These are phyloP conservation scores for Psilanteris sp. DNA, from an alignment of 1,140 invertebrate species.

Conservation along the genomic window DNA sequence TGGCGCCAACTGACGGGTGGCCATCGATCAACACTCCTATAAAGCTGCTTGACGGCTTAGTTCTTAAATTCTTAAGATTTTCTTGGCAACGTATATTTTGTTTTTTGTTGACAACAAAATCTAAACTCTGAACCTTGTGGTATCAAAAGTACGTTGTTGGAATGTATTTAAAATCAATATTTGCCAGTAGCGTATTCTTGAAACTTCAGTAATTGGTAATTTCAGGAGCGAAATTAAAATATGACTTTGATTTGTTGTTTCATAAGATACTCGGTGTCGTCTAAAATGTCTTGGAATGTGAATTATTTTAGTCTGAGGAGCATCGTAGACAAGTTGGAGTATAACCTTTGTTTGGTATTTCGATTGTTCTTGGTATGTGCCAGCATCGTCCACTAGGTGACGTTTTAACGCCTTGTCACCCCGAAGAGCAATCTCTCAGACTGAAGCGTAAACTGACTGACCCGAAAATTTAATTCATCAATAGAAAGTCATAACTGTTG, in stretches of 20 bases:
- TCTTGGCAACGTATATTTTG: neutral
- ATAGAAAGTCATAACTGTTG: conserved; percentile 33
- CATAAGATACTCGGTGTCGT: conserved; percentile 27
- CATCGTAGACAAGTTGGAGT: conserved; percentile 42
- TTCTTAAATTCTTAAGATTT: conserved; percentile 38
- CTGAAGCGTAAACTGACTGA: conserved; percentile 47
- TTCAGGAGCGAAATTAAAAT: too few species aligned
- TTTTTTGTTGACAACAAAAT: too few species aligned
- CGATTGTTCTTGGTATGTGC: conserved; percentile 67
- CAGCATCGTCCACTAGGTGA: conserved; percentile 71
- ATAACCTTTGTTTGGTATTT: conserved; percentile 56
- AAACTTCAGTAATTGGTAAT: too few species aligned
- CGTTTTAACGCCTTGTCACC: conserved; percentile 70
- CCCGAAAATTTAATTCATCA: conserved; percentile 41
- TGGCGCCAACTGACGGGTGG: conserved; percentile 79
- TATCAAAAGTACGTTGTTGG: too few species aligned
- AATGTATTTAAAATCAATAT: too few species aligned
- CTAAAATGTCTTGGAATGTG: conserved; percentile 49
- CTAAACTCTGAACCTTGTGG: too few species aligned
- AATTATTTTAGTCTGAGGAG: conserved; percentile 46
- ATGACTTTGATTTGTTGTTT: conserved; percentile 9
- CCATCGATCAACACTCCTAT: conserved; percentile 78
- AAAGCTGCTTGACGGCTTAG: conserved; percentile 64
- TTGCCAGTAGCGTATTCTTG: too few species aligned
- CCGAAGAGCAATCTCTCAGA: conserved; percentile 52